phyloP scores from a whole-genome alignment of 2,888 invertebrate genomes.

The Caenorhabditis parvicauda region DNA sequence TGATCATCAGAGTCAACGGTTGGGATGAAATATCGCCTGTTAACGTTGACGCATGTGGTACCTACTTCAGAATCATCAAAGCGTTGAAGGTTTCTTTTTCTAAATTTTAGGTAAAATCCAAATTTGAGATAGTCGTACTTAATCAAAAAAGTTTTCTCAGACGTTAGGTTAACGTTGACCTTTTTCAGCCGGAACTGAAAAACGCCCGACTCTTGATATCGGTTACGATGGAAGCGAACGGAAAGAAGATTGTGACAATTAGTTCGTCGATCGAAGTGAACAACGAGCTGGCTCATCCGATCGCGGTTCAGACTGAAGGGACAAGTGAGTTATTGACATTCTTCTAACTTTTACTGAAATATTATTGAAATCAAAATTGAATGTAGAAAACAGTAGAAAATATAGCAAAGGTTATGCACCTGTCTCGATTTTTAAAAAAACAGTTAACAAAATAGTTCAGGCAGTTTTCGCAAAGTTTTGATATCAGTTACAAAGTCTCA shows the following conservation, averaged over 20 bases:
- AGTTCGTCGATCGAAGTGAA: constrained; percentile 80
- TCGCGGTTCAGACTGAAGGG: constrained; percentile 33
- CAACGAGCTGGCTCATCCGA: constrained; percentile 39
- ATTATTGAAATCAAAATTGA: no score
- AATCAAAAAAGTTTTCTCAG: no score
- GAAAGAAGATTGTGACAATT: constrained; percentile 86
- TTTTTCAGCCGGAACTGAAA: constrained; percentile 18
- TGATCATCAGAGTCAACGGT: constrained; percentile 83
- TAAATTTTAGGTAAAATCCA: background rate
- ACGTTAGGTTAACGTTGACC: no score
- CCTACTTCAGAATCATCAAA: constrained; percentile 73
- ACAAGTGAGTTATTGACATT: constrained; percentile 21
- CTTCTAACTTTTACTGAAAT: no score
- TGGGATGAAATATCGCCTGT: constrained; percentile 85
- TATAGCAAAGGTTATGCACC: no score
- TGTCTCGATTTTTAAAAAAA: no score
- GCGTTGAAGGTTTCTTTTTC: constrained; percentile 28
- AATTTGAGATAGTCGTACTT: background rate
- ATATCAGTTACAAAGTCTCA: no score
- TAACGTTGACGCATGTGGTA: constrained; percentile 90
- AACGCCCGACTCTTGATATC: constrained; percentile 84
- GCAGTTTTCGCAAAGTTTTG: no score
- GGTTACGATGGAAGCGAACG: constrained; percentile 86
- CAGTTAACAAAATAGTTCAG: no score
- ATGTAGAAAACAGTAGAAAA: no score